phyloP scores from a whole-genome alignment of 1,140 invertebrate genomes.

The Brachionus rotundiformis region DNA sequence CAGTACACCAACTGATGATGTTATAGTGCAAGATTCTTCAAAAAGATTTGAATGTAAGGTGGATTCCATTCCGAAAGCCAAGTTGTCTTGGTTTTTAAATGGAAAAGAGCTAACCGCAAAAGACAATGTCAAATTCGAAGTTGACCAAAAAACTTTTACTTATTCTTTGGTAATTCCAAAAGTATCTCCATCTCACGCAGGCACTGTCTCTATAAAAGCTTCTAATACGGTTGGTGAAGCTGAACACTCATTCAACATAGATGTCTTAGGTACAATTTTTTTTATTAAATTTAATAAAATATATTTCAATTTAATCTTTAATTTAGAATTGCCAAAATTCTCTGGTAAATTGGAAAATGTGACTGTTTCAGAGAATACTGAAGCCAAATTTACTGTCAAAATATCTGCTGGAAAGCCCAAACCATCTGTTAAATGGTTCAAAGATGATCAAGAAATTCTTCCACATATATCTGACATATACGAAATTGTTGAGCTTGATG shows the following conservation, averaged over 20 bases:
- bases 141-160: neutral
- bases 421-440: slow-evolving; percentile 47
- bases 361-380: neutral
- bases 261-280: neutral
- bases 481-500: slow-evolving; percentile 35
- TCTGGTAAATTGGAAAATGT: slow-evolving; percentile 42
- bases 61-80: slow-evolving; percentile 83
- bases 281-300: neutral
- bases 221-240: slow-evolving; percentile 34
- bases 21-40: neutral
- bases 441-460: slow-evolving; percentile 36
- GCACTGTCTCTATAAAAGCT: neutral
- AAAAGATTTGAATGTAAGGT: slow-evolving; percentile 81
- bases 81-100: slow-evolving; percentile 84
- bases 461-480: neutral
- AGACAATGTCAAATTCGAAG: slow-evolving; percentile 29
- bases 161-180: neutral
- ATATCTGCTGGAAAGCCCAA: slow-evolving; percentile 36
- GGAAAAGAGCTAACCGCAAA: slow-evolving; percentile 68
- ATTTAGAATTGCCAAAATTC: slow-evolving; percentile 5
- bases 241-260: neutral
- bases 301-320: neutral
- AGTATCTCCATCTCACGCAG: neutral
- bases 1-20: neutral
- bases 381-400: slow-evolving; percentile 9